These are phyloP conservation scores for Sericinus montela DNA, from an alignment of 2,888 invertebrate genomes.

Conservation along the genomic window DNA sequence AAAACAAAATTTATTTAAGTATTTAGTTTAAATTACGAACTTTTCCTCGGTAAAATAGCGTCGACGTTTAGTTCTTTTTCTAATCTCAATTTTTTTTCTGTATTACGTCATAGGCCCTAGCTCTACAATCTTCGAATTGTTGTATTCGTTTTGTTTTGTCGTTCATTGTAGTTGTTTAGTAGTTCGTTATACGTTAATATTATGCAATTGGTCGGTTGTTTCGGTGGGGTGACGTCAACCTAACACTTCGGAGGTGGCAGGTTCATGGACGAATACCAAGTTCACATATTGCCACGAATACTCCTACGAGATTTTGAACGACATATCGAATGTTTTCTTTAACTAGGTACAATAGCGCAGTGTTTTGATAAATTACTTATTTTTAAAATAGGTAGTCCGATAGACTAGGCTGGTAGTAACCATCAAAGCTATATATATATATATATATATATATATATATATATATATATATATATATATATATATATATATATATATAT, in stretches of 20 bases:
- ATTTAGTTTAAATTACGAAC: too few relatives aligned
- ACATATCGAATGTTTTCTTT: constrained; percentile 17
- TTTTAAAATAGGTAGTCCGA: too few relatives aligned
- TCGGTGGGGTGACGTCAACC: constrained; percentile 55
- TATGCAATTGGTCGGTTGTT: constrained; percentile 64
- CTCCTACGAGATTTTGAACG: constrained; percentile 18
- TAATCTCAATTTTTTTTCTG: too few relatives aligned
- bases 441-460: too few relatives aligned
- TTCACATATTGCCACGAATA: constrained; percentile 41
- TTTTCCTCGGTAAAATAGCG: too few relatives aligned
- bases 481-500: too few relatives aligned
- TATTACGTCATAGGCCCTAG: not conserved
- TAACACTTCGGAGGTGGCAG: constrained; percentile 31
- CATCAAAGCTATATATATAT: too few relatives aligned
- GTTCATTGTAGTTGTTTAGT: constrained; percentile 3
- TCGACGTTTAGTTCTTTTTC: too few relatives aligned
- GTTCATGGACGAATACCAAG: constrained; percentile 63
- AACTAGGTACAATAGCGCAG: not conserved
- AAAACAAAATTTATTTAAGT: too few relatives aligned
- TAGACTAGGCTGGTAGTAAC: too few relatives aligned
- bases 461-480: too few relatives aligned
- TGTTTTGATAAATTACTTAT: too few relatives aligned
- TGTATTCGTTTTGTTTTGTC: not conserved
- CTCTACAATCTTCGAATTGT: not conserved
- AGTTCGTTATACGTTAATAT: constrained; percentile 43